Conservation (phyloP, 2,888 invertebrate species). For the Nomada goodeniana region DNA sequence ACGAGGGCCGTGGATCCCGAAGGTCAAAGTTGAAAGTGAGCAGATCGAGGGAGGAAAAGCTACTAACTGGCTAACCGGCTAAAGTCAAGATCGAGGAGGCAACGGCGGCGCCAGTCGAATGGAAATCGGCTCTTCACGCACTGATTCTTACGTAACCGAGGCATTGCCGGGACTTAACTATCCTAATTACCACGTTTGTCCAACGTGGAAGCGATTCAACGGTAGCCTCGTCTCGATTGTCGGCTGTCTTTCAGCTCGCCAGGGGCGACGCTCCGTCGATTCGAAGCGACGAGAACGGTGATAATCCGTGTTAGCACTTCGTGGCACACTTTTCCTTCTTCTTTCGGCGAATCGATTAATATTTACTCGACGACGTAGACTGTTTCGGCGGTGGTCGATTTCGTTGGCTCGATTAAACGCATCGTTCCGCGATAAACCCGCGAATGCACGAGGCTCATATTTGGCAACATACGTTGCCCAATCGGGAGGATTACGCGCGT, state of each 20-base stretch:
- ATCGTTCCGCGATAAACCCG: too few species aligned
- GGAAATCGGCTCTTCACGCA: slow-evolving; percentile 69
- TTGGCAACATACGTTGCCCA: too few species aligned
- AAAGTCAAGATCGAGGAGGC: slow-evolving; percentile 55
- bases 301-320: too few species aligned
- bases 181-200: slow-evolving; percentile 66
- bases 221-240: slow-evolving; percentile 35
- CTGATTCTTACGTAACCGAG: slow-evolving; percentile 69
- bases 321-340: too few species aligned
- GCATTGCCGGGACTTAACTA: slow-evolving; percentile 59
- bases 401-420: too few species aligned
- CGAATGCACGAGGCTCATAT: too few species aligned
- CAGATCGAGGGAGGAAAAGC: slow-evolving; percentile 32
- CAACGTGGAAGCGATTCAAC: slow-evolving; percentile 49
- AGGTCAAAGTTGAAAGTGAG: slow-evolving; percentile 70
- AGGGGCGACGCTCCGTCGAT: slow-evolving; percentile 13
- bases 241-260: slow-evolving; percentile 30
- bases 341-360: too few species aligned
- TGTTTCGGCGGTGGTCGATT: too few species aligned
- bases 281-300: not conserved
- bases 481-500: too few species aligned
- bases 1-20: slow-evolving; percentile 48
- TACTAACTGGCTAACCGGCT: not conserved
- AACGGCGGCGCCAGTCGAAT: slow-evolving; percentile 60
- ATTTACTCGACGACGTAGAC: too few species aligned